phyloP scores from a whole-genome alignment of 1,140 invertebrate genomes.

The Sitophilus oryzae region DNA sequence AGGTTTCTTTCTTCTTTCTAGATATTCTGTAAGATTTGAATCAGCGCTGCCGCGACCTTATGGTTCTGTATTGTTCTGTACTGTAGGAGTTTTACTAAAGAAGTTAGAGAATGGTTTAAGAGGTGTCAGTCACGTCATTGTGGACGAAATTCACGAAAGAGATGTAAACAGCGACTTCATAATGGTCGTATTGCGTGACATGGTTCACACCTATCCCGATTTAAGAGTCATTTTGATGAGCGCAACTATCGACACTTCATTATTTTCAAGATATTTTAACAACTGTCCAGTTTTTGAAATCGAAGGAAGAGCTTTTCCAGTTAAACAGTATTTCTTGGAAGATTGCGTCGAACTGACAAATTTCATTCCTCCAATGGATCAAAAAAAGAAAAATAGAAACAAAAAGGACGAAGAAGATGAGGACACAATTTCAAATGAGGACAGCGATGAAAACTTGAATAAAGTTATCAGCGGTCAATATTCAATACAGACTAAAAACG shows the following conservation, averaged over 20 bases:
- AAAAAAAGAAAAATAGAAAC: constrained; percentile 57
- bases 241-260: constrained; percentile 87
- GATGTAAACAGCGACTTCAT: constrained; percentile 97
- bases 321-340: constrained; percentile 84
- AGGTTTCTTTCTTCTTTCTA: constrained; percentile 45
- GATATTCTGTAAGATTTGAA: constrained; percentile 91
- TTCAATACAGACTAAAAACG: constrained; percentile 56
- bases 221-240: constrained; percentile 94
- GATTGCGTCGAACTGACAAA: constrained; percentile 78
- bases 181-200: constrained; percentile 86
- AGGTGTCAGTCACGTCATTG: constrained; percentile 85
- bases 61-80: constrained; percentile 91
- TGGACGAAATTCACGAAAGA: constrained; percentile 97
- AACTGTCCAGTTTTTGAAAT: constrained; percentile 79
- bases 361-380: constrained; percentile 70
- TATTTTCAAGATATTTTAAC: constrained; percentile 89
- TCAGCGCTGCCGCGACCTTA: constrained; percentile 84
- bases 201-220: constrained; percentile 84
- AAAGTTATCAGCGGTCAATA: constrained; percentile 53
- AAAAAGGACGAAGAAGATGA: constrained; percentile 44
- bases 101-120: constrained; percentile 83
- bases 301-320: constrained; percentile 72
- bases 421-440: constrained; percentile 49
- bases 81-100: constrained; percentile 84
- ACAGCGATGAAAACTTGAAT: constrained; percentile 76